A percentile compares a stretch with the other conserved stretches of the same genome.
phyloP scores from a whole-genome alignment of 2,797 vertebrate species.

The Periophthalmus magnuspinnatus region DNA sequence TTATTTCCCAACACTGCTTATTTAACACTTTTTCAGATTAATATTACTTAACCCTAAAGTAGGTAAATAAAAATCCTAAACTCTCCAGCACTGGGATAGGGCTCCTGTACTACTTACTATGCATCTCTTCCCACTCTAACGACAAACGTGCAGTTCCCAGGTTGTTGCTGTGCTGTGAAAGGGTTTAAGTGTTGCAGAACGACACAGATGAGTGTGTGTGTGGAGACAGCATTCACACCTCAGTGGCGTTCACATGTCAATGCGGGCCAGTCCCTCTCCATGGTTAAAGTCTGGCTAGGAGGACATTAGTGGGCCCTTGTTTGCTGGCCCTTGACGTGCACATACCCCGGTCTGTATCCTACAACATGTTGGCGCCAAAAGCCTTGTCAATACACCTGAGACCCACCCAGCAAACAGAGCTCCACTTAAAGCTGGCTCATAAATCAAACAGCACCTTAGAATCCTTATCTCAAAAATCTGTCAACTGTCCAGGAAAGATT shows the following conservation, averaged over 20 bases:
- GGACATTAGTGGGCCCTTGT: conserved; percentile 66
- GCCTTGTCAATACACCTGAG: conserved; percentile 71
- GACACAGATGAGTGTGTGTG: conserved; percentile 36
- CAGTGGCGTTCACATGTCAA: conserved; percentile 61
- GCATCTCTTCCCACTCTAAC: conserved; percentile 25
- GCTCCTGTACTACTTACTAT: no score
- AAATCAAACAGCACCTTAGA: conserved; percentile 50
- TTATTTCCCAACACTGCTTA: no score
- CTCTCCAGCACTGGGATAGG: no score
- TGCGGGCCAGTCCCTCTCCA: conserved; percentile 48
- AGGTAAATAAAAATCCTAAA: background rate
- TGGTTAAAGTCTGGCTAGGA: conserved; percentile 40
- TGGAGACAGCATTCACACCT: conserved; percentile 47
- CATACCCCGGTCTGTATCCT: conserved; percentile 59
- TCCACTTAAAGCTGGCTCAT: conserved; percentile 62
- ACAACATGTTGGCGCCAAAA: conserved; percentile 73
- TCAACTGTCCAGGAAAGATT: background rate
- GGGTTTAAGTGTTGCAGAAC: conserved; percentile 37
- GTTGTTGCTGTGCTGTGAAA: conserved; percentile 49
- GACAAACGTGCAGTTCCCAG: conserved; percentile 36
- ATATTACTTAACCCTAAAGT: background rate
- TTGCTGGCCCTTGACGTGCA: conserved; percentile 47
- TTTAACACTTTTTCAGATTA: background rate
- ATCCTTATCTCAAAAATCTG: conserved; percentile 27
- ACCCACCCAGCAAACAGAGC: conserved; percentile 71